Percentiles rank a stretch among this genome's conserved stretches.
These are phyloP conservation scores for Drosophila kohkoa DNA, from an alignment of 1,140 invertebrate genomes.

Conservation along the genomic window DNA sequence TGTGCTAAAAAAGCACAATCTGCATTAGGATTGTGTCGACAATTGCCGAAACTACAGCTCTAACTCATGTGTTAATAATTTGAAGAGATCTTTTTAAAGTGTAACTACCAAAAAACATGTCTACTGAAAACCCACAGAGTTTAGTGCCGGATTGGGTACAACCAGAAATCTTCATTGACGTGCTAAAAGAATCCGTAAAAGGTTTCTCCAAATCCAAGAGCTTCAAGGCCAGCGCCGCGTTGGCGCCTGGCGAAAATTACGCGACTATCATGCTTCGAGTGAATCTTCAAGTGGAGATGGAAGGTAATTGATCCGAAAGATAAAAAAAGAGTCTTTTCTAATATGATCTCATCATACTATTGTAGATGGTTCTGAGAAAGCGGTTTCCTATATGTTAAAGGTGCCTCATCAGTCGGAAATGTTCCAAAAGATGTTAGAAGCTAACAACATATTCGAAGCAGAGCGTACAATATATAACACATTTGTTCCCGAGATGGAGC, in stretches of 20 bases:
- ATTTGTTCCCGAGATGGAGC: conserved; percentile 68
- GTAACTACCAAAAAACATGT: background rate
- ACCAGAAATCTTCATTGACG: conserved; percentile 39
- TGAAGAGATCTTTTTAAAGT: background rate
- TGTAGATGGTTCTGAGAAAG: conserved; percentile 56
- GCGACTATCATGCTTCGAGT: conserved; percentile 60
- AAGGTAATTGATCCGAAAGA: conserved; percentile 44
- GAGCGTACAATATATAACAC: conserved; percentile 59
- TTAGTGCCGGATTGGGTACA: conserved; percentile 45
- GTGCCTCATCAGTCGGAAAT: conserved; percentile 45
- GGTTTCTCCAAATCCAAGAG: conserved; percentile 55
- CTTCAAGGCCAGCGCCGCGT: conserved; percentile 51
- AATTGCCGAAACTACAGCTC: background rate
- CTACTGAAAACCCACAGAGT: background rate
- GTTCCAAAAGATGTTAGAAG: conserved; percentile 30
- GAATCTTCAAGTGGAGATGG: conserved; percentile 56
- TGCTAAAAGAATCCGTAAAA: conserved; percentile 54
- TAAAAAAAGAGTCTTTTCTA: background rate
- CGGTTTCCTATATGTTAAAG: conserved; percentile 65
- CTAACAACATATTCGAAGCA: conserved; percentile 51
- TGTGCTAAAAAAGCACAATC: background rate
- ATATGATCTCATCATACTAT: background rate
- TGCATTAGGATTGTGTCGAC: conserved; percentile 6
- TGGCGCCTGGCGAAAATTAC: conserved; percentile 70
- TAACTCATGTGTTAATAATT: background rate